phyloP scores from a whole-genome alignment of 30 jellyfish, hydroid and myxozoan species.

The Chironex yamaguchii region DNA sequence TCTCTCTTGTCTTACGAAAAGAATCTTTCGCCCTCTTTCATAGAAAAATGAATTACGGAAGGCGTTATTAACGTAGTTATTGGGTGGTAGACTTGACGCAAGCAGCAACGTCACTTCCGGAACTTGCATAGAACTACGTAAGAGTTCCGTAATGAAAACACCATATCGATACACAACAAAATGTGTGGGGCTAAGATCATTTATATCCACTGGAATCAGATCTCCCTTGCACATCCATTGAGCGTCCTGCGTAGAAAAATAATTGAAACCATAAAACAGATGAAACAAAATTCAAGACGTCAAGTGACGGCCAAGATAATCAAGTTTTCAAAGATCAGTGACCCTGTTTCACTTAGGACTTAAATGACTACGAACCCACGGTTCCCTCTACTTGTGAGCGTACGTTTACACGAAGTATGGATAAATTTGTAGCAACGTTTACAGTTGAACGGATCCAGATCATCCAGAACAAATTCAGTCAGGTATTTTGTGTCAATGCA shows the following conservation, averaged over 20 bases:
- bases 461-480: too few species aligned
- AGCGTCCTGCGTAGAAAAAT: slow-evolving; percentile 79
- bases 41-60: slow-evolving; percentile 95
- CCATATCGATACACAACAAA: slow-evolving; percentile 96
- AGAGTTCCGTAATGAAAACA: slow-evolving; percentile 84
- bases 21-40: slow-evolving; percentile 88
- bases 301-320: not conserved
- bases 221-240: slow-evolving; percentile 98
- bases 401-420: too few species aligned
- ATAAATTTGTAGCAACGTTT: too few species aligned
- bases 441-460: too few species aligned
- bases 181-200: slow-evolving; percentile 96
- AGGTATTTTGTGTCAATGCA: too few species aligned
- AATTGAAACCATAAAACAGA: not conserved
- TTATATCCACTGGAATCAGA: slow-evolving; percentile 91
- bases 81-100: slow-evolving; percentile 94
- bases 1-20: slow-evolving; percentile 91
- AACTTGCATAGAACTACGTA: slow-evolving; percentile 75
- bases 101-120: slow-evolving; percentile 94
- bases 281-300: not conserved
- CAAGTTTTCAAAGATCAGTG: not conserved
- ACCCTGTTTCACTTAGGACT: not conserved
- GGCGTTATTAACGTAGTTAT: slow-evolving; percentile 92
- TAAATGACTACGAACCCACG: too few species aligned
- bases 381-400: too few species aligned